These are phyloP conservation scores for Calliphora vomitoria DNA, from an alignment of 2,888 invertebrate genomes.

Conservation along the genomic window DNA sequence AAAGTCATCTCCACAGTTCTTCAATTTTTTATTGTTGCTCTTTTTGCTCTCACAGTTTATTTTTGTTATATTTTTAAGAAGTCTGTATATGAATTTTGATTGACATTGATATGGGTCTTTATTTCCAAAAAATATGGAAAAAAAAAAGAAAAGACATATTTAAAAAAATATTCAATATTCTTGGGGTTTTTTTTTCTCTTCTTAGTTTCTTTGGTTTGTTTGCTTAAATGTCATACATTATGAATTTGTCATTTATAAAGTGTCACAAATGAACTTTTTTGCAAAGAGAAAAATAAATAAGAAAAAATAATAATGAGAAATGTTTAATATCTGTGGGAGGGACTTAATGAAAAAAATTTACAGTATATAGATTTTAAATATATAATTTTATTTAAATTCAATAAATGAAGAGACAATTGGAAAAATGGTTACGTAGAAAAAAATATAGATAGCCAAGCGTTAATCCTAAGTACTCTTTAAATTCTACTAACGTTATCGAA, in stretches of 20 bases:
- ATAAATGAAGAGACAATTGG: no score
- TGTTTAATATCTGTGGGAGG: no score
- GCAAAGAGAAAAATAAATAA: background rate
- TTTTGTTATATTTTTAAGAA: conserved; percentile 33
- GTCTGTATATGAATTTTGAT: conserved; percentile 72
- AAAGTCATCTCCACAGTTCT: no score
- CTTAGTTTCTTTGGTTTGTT: conserved; percentile 28
- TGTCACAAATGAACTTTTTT: conserved; percentile 41
- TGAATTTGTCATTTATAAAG: conserved; percentile 62
- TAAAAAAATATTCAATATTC: conserved; percentile 45
- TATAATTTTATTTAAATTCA: no score
- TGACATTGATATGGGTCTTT: conserved; percentile 71
- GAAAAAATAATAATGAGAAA: no score
- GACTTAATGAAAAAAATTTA: no score
- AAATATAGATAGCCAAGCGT: no score
- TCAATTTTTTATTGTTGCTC: no score
- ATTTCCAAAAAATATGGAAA: conserved; percentile 2
- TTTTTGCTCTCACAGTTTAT: background rate
- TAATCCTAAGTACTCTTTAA: no score
- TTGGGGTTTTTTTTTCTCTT: conserved; percentile 2
- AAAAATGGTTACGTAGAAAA: no score
- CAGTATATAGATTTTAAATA: no score
- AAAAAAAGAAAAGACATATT: background rate
- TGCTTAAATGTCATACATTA: conserved; percentile 43
- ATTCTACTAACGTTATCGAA: no score